A percentile compares a stretch with the other conserved stretches of the same genome.
phyloP scores from a whole-genome alignment of 2,888 invertebrate species.

The Mesorhabditis spiculigera region DNA sequence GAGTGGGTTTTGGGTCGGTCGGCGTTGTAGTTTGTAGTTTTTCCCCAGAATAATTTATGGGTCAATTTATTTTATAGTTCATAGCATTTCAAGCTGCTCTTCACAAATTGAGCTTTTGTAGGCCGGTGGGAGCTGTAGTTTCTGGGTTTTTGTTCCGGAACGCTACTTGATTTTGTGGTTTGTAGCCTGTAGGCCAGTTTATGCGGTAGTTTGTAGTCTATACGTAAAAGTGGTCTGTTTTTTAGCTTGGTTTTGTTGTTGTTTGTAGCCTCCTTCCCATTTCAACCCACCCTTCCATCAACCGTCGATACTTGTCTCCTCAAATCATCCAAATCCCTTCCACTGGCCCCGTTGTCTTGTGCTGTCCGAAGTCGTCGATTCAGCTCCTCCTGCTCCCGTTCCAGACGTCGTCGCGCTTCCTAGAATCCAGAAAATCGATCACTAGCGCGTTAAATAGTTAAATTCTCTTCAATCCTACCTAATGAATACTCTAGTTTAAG shows the following conservation, averaged over 20 bases:
- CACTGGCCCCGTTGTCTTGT: slow-evolving; percentile 17
- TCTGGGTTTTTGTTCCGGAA: not conserved
- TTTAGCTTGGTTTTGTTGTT: no score
- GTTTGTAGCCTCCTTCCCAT: not conserved
- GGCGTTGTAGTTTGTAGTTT: not conserved
- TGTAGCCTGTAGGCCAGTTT: no score
- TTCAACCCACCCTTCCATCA: slow-evolving; percentile 32
- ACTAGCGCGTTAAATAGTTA: no score
- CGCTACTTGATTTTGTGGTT: not conserved
- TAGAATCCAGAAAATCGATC: slow-evolving; percentile 13
- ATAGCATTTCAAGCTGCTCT: no score
- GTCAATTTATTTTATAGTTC: no score
- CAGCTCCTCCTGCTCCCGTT: slow-evolving; percentile 48
- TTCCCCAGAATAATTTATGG: not conserved
- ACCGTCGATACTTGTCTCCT: slow-evolving; percentile 33
- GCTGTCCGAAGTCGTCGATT: slow-evolving; percentile 23
- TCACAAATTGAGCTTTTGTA: no score
- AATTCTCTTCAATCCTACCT: no score
- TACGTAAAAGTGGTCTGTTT: not conserved
- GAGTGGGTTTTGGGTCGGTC: not conserved
- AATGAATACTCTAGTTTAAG: no score
- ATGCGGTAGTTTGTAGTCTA: not conserved
- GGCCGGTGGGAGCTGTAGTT: slow-evolving; percentile 22
- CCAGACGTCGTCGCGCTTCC: slow-evolving; percentile 42
- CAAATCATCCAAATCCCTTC: slow-evolving; percentile 44